Evolutionary conservation across 2,888 invertebrate species (phyloP).

Genomic region (Glaucopsyche alexis): DNA sequence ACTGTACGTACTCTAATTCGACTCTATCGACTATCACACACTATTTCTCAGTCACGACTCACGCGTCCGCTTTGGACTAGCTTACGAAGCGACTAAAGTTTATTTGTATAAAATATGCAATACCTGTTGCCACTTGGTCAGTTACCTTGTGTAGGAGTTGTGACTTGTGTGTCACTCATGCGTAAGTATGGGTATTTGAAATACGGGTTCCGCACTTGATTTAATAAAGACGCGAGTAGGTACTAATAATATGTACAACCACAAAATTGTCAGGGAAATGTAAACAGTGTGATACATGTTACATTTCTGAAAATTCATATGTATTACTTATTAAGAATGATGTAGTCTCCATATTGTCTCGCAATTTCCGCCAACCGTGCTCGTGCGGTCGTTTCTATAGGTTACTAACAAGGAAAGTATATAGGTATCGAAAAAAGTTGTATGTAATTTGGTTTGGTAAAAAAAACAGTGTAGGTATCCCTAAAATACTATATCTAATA

Average conservation of each 20-base stretch:
- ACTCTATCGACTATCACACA: neutral
- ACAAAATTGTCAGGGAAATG: too few species aligned
- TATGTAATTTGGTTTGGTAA: too few species aligned
- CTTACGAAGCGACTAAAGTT: neutral
- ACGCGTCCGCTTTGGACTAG: neutral
- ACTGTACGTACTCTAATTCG: neutral
- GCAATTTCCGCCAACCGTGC: too few species aligned
- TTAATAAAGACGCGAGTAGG: neutral
- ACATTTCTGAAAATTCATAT: too few species aligned
- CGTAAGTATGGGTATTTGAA: neutral
- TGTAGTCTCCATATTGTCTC: too few species aligned
- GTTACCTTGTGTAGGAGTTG: neutral
- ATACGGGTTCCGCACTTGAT: neutral
- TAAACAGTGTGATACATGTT: too few species aligned
- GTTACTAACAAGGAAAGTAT: too few species aligned
- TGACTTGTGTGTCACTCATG: neutral
- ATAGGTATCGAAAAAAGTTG: too few species aligned
- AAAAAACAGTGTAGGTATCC: too few species aligned
- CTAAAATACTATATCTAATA: too few species aligned
- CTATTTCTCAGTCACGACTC: neutral
- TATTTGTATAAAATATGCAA: slow-evolving; percentile 5
- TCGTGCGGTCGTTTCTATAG: too few species aligned
- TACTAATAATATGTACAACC: neutral
- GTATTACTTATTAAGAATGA: too few species aligned
- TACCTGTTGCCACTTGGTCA: slow-evolving; percentile 12